Base-by-base conservation (phyloP, 2,797 vertebrate species). In the Myotis planiceps region DNA sequence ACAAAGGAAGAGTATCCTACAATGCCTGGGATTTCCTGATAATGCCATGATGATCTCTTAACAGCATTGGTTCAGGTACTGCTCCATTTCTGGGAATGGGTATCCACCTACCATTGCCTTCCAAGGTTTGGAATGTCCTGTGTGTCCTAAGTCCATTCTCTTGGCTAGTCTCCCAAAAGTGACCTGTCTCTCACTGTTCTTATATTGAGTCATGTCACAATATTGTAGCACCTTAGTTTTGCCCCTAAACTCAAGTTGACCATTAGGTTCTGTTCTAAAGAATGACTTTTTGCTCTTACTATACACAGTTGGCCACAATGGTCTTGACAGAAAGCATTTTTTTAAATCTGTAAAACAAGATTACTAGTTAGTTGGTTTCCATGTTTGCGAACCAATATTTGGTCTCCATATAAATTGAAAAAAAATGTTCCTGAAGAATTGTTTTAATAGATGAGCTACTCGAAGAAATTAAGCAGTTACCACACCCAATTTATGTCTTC, bases 261-360 rank as follows among this genome's bases (percentile, higher is more conserved):
- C n/a, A 32, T 65, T 29, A 65, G 34, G 10, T 84, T 39, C 23
- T 47, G 65, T 87, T 80, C 32, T 90, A 0, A 72, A 71, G 23
- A 63, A 27, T 79, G 19, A 60, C 16, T 19, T 12, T n/a, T 78
- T 87, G 4, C 9, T 72, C 69, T 83, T 93, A 74, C 16, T 93
- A 3, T 29, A 16, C 14, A 86, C 25, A 75, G 14, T 58, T 83
- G 45, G 29, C 53, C 58, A 93, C 63, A 92, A 87, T 83, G 60
- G 71, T 84, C 66, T 71, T 88, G 29, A 75, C 92, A 80, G 58
- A 79, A 60, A 87, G 53, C n/a, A 80, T 79, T 94, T 94, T 55
- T 55, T 47, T 58, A 76, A 66, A 66, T 34, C 63, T 66, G 7
- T 94, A 60, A 84, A 81, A 42, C 80, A 29, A 55, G n/a, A 63